Evolutionary conservation across 2,888 invertebrate genomes (phyloP), one percentile per base, ranked within the genome.

Genomic region (Hydroisotoma schaefferi): DNA sequence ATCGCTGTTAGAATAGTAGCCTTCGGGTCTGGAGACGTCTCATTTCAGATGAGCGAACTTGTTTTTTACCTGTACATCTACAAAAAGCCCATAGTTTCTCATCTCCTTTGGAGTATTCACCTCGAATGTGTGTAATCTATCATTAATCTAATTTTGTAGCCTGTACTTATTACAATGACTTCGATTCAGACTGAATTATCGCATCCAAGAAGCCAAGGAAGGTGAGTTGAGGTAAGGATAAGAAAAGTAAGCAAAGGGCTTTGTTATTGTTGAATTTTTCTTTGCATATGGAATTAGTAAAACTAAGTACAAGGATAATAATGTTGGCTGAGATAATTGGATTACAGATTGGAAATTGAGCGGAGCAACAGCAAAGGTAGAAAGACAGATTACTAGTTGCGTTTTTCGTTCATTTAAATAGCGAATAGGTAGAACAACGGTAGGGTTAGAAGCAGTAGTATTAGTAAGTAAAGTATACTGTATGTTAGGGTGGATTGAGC

Each of bases 251-350:
- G 40, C 40, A 40, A 40, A 40, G n/a, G 3, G 40, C n/a, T 10
- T 15, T 40, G 40, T 33, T 33, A 33, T 8, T 10, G 8, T 33
- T 15, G 5, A 40, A 5, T 40, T 15, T 40, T 40, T 40, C 40
- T 40, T 40, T 40, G 40, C 40, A 40, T 40, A 40, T 40, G 40
- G 20, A 40, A 40, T 40, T 40, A 40, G 40, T 15, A 20, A 40
- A n/a, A n/a, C n/a, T n/a, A n/a, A n/a, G n/a, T n/a, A n/a, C n/a
- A n/a, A n/a, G n/a, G n/a, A n/a, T n/a, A n/a, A n/a, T n/a, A n/a
- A n/a, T n/a, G n/a, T n/a, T n/a, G n/a, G n/a, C n/a, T n/a, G n/a
- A n/a, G n/a, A n/a, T n/a, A 20, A 40, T 40, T 40, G 40, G 40
- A 40, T 40, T 40, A 18, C 20, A 40, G 15, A 40, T 40, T 20